Conservation (phyloP, 2,113 vertebrate genomes). For the Alethe diademata region DNA sequence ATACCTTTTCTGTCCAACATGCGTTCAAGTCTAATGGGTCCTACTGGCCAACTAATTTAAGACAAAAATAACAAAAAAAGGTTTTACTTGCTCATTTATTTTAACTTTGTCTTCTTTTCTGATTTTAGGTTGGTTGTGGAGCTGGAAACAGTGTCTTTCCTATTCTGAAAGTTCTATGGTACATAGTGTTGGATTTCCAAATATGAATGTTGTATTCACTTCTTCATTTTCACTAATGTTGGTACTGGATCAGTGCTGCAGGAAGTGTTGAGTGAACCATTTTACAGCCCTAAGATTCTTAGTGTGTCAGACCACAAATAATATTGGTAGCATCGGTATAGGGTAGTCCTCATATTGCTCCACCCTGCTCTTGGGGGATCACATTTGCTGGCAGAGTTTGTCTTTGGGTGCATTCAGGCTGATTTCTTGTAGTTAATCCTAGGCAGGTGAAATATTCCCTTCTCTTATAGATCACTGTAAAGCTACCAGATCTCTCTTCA, state of each 20-base stretch:
- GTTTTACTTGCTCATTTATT: neutral
- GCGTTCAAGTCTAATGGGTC: neutral
- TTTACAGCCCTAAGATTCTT: neutral
- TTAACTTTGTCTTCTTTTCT: slow-evolving; percentile 30
- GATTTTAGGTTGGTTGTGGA: slow-evolving; percentile 88
- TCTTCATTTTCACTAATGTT: neutral
- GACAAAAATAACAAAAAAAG: neutral
- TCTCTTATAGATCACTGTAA: neutral
- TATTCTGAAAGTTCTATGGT: slow-evolving; percentile 82
- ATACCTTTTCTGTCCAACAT: neutral
- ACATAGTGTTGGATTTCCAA: slow-evolving; percentile 45
- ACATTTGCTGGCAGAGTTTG: neutral
- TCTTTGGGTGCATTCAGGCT: neutral
- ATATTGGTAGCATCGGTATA: neutral
- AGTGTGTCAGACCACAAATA: neutral
- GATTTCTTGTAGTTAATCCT: neutral
- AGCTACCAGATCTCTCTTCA: neutral
- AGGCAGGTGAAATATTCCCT: neutral
- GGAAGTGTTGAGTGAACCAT: neutral
- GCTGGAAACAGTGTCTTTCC: slow-evolving; percentile 93
- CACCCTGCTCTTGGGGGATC: neutral
- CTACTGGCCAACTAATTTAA: neutral
- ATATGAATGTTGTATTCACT: neutral
- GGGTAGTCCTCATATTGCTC: neutral
- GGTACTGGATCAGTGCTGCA: neutral